Conservation (phyloP, 2,888 invertebrate species). For the Xanthorhoe designata region DNA sequence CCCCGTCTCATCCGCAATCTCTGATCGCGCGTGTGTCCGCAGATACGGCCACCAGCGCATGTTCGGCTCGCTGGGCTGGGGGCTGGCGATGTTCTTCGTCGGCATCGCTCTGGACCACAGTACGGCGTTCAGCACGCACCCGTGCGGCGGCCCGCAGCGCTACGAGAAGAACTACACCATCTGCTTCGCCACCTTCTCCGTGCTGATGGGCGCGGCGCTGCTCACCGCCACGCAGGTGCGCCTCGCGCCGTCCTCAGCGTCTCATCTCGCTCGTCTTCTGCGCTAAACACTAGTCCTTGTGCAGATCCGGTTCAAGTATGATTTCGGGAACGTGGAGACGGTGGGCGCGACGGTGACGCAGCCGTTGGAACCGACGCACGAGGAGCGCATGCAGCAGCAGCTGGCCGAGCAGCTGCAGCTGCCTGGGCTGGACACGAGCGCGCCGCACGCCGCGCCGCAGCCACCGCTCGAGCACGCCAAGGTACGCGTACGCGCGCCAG, state of each 20-base stretch:
- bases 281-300: not conserved
- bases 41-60: conserved; percentile 98
- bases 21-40: conserved; percentile 14
- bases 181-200: conserved; percentile 98
- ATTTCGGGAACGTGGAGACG: conserved; percentile 66
- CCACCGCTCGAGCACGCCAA: conserved; percentile 63
- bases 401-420: conserved; percentile 93
- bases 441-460: conserved; percentile 67
- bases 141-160: conserved; percentile 93
- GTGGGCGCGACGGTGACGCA: conserved; percentile 87
- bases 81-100: conserved; percentile 99
- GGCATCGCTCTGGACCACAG: conserved; percentile 98
- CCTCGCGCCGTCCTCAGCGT: not conserved
- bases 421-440: conserved; percentile 90
- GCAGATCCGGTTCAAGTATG: conserved; percentile 88
- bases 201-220: conserved; percentile 97
- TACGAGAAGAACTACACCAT: conserved; percentile 99
- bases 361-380: conserved; percentile 85
- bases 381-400: conserved; percentile 93
- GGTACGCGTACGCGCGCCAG: conserved; percentile 34
- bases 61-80: conserved; percentile 99
- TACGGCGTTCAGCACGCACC: conserved; percentile 97
- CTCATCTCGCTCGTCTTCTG: not conserved
- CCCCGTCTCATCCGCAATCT: not conserved
- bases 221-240: conserved; percentile 94